phyloP scores from a whole-genome alignment of 2,113 vertebrate genomes.

The Heterotilapia buettikoferi region DNA sequence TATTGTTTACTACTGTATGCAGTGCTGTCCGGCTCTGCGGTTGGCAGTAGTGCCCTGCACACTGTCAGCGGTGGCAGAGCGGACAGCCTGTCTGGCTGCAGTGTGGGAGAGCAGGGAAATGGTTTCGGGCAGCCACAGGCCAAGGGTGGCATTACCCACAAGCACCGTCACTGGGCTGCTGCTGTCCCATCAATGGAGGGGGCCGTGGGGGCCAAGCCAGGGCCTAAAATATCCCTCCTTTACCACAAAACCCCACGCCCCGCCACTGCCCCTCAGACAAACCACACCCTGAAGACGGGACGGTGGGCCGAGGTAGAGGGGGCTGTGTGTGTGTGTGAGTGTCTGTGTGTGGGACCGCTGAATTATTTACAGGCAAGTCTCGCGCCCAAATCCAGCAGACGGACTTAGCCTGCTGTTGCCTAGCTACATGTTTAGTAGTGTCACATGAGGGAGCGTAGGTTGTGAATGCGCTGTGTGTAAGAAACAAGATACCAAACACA shows the following conservation, averaged over 20 bases:
- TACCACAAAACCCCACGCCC: constrained; percentile 3
- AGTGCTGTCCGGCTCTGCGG: constrained; percentile 38
- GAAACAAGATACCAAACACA: constrained; percentile 58
- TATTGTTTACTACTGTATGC: constrained; percentile 22
- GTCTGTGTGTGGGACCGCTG: background rate
- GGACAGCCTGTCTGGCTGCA: constrained; percentile 61
- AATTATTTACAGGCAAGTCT: constrained; percentile 50
- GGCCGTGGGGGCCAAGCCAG: background rate
- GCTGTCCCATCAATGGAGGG: constrained; percentile 31
- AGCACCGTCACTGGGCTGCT: constrained; percentile 19
- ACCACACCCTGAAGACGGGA: constrained; percentile 42
- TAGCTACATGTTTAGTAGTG: constrained; percentile 53
- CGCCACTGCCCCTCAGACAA: constrained; percentile 7
- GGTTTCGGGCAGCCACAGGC: constrained; percentile 28
- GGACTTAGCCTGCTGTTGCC: constrained; percentile 56
- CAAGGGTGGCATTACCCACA: constrained; percentile 58
- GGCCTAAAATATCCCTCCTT: constrained; percentile 39
- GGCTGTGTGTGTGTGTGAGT: background rate
- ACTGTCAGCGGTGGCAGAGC: constrained; percentile 25
- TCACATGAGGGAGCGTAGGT: constrained; percentile 54
- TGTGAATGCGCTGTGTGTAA: constrained; percentile 46
- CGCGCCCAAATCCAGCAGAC: constrained; percentile 39
- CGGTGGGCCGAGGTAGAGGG: constrained; percentile 7
- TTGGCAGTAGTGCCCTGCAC: constrained; percentile 23
- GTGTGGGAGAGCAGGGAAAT: constrained; percentile 44